A percentile compares a stretch with the other conserved stretches of the same genome.
Conservation (phyloP, 2,797 vertebrate genomes). For the Syncerus caffer region DNA sequence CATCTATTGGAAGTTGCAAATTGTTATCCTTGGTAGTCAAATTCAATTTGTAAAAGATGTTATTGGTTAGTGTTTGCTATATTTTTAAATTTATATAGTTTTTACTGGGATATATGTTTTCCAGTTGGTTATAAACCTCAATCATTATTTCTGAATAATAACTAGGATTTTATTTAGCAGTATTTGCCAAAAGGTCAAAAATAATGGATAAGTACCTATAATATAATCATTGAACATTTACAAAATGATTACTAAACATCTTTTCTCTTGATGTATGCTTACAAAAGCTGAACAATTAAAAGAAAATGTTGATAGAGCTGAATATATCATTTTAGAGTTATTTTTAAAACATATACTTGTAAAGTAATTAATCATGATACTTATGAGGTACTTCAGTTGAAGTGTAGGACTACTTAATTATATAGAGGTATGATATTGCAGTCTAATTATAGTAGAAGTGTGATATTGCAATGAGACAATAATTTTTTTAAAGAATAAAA, state of each 20-base stretch:
- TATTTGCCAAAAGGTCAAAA: background rate
- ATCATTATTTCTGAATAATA: background rate
- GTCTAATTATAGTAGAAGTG: background rate
- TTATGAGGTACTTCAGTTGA: background rate
- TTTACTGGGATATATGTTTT: background rate
- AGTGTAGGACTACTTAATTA: background rate
- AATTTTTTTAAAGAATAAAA: background rate
- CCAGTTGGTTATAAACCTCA: background rate
- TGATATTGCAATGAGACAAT: background rate
- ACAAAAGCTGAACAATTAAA: background rate
- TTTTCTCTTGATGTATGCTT: background rate
- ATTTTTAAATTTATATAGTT: background rate
- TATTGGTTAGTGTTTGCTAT: background rate
- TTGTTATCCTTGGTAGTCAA: background rate
- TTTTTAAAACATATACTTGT: background rate
- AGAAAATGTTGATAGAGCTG: background rate
- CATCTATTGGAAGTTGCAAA: background rate
- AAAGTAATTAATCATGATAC: background rate
- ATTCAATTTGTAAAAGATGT: background rate
- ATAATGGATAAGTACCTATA: background rate
- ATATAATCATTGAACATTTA: background rate
- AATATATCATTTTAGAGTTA: background rate
- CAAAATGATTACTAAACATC: background rate
- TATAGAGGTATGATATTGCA: background rate
- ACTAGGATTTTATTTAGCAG: background rate